These are phyloP conservation scores for Monodelphis domestica DNA, from an alignment of 2,797 vertebrate genomes.

Conservation along the genomic window DNA sequence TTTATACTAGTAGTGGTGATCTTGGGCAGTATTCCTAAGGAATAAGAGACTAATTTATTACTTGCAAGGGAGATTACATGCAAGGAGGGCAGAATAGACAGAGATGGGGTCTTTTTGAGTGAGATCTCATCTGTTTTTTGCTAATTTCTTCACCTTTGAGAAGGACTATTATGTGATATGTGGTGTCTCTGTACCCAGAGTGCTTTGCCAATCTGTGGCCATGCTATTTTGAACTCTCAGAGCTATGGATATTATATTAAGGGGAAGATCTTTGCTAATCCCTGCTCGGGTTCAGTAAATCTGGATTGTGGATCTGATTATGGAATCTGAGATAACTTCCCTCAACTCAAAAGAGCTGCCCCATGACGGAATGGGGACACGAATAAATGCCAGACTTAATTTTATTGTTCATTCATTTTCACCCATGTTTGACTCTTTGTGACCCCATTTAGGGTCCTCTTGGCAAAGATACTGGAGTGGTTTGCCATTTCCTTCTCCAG, in stretches of 20 bases:
- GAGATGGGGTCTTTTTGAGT: not conserved
- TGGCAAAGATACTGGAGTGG: too few species aligned
- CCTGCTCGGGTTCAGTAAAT: not conserved
- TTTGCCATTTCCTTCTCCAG: too few species aligned
- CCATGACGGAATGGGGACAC: not conserved
- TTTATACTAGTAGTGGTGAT: too few species aligned
- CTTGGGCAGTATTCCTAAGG: too few species aligned
- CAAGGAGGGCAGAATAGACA: not conserved
- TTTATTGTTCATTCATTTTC: too few species aligned
- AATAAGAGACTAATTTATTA: too few species aligned
- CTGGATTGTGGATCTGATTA: not conserved
- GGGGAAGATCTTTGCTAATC: not conserved
- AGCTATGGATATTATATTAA: not conserved
- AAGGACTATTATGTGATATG: not conserved
- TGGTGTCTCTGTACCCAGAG: not conserved
- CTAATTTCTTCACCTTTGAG: not conserved
- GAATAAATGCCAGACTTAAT: not conserved
- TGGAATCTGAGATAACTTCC: not conserved
- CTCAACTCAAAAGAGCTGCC: not conserved
- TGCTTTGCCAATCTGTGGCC: not conserved
- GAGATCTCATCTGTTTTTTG: not conserved
- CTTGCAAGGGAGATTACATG: not conserved
- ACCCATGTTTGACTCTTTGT: too few species aligned
- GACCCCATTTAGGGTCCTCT: too few species aligned
- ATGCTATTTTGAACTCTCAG: not conserved